Conservation (phyloP, 2,888 invertebrate species). For the Galeopsomyia nigrocyanea region DNA sequence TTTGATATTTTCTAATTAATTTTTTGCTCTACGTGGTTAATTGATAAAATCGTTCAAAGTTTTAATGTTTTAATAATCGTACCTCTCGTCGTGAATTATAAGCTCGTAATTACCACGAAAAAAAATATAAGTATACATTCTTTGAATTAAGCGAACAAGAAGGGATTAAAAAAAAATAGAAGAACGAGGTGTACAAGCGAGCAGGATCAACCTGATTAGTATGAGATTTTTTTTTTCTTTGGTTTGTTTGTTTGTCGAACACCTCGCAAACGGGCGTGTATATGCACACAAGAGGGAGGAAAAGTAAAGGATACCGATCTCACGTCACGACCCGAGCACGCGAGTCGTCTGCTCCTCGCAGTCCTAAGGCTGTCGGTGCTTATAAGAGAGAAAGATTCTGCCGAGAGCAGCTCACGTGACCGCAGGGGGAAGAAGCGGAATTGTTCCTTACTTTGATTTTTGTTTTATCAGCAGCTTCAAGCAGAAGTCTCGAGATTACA, state of each 20-base stretch:
- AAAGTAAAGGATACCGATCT: constrained; percentile 36
- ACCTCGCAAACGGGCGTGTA: constrained; percentile 10
- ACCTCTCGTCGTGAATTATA: too few species aligned
- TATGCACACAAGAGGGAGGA: background rate
- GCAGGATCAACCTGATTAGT: too few species aligned
- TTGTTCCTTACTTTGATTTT: background rate
- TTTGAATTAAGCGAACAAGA: too few species aligned
- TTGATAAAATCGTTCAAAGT: constrained; percentile 7
- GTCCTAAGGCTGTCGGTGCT: constrained; percentile 1
- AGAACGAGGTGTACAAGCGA: too few species aligned
- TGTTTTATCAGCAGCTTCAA: constrained; percentile 13
- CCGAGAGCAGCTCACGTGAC: background rate
- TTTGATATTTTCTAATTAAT: constrained; percentile 29
- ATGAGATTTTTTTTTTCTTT: constrained; percentile 18
- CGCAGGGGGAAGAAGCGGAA: background rate
- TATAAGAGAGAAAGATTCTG: constrained; percentile 3
- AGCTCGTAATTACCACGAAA: too few species aligned
- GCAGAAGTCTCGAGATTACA: too few species aligned
- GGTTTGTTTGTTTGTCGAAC: background rate
- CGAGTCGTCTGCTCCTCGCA: constrained; percentile 24
- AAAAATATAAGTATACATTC: too few species aligned
- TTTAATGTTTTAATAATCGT: background rate
- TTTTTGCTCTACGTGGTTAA: constrained; percentile 13
- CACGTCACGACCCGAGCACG: constrained; percentile 35
- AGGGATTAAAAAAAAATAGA: too few species aligned